These are phyloP conservation scores for Megalonaias nervosa DNA, from an alignment of 1,140 invertebrate genomes.

Conservation along the genomic window DNA sequence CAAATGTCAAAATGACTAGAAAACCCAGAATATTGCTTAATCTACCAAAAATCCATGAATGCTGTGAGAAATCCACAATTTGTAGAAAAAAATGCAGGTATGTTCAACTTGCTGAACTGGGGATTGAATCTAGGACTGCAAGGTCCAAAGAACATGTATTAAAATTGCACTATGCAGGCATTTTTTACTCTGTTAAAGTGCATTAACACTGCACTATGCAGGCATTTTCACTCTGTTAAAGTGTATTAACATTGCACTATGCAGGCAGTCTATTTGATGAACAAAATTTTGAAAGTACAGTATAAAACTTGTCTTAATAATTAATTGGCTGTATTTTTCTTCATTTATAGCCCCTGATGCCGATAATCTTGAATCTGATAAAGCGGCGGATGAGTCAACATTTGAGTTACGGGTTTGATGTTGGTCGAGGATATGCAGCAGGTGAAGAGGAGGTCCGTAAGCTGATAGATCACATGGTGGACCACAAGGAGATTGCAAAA, in stretches of 20 bases:
- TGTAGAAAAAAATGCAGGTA: too few relatives aligned
- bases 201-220: not conserved
- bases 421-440: conserved; percentile 74
- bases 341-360: conserved; percentile 50
- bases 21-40: too few relatives aligned
- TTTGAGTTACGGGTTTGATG: conserved; percentile 69
- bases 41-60: too few relatives aligned
- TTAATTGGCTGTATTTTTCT: not conserved
- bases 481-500: conserved; percentile 69
- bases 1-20: too few relatives aligned
- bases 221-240: not conserved
- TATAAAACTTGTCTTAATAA: not conserved
- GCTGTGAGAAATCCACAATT: too few relatives aligned
- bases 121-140: too few relatives aligned
- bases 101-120: too few relatives aligned
- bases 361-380: conserved; percentile 54
- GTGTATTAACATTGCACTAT: not conserved
- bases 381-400: conserved; percentile 60
- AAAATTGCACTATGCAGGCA: not conserved
- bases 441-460: conserved; percentile 76
- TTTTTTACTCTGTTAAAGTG: not conserved
- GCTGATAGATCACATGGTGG: conserved; percentile 75
- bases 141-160: not conserved
- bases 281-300: not conserved
- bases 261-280: not conserved